phyloP scores from a whole-genome alignment of 2,888 invertebrate genomes.

The Pseudeuparius sepicola region DNA sequence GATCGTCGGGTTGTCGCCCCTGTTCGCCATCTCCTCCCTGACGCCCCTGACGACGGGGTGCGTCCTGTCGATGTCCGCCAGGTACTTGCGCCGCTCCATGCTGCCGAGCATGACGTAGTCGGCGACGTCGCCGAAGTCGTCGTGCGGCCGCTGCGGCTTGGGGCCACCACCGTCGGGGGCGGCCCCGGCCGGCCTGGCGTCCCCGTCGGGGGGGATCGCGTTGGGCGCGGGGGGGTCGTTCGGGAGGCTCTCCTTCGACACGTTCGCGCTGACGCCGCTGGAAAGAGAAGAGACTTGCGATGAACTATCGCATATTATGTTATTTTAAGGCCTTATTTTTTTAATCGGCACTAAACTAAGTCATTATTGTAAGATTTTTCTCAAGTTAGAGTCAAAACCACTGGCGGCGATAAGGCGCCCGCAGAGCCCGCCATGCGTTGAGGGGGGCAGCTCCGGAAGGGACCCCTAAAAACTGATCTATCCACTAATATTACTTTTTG shows the following conservation, averaged over 20 bases:
- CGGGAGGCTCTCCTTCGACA: constrained; percentile 37
- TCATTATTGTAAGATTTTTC: too few relatives aligned
- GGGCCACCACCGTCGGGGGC: constrained; percentile 3
- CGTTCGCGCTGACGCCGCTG: constrained; percentile 35
- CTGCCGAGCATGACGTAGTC: constrained; percentile 43
- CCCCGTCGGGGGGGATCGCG: constrained; percentile 12
- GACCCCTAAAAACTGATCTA: too few relatives aligned
- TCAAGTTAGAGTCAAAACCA: too few relatives aligned
- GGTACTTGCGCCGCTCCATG: constrained; percentile 42
- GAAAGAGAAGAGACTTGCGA: constrained; percentile 24
- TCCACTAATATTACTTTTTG: too few relatives aligned
- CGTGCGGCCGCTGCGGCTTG: constrained; percentile 39
- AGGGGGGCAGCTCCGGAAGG: too few relatives aligned
- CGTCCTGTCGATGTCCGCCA: constrained; percentile 42
- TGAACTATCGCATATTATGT: too few relatives aligned
- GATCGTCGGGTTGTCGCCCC: constrained; percentile 52
- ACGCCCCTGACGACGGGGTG: constrained; percentile 42
- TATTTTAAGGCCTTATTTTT: too few relatives aligned
- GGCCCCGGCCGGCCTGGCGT: constrained; percentile 20
- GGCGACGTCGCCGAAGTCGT: constrained; percentile 53
- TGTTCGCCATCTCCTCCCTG: constrained; percentile 44
- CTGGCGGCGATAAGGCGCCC: too few relatives aligned
- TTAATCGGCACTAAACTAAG: too few relatives aligned
- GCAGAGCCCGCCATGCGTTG: too few relatives aligned
- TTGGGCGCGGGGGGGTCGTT: constrained; percentile 23